Percentiles rank a stretch among this genome's conserved stretches.
Conservation (phyloP, 2,888 invertebrate genomes). For the Amblyteles armatorius region DNA sequence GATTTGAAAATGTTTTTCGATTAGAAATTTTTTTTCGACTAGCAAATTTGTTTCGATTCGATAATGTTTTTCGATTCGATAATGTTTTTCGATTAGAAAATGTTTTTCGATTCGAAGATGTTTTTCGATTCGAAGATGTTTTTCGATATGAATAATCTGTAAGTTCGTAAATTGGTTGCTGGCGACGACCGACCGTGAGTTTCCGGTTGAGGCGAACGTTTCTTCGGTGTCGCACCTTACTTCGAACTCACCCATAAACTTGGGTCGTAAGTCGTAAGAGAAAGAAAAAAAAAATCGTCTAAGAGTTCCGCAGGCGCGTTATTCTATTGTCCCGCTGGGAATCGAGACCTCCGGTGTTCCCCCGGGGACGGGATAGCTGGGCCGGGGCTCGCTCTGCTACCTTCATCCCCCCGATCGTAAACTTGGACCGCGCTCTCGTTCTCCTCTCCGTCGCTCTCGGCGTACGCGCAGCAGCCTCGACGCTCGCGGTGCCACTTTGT, state of each 20-base stretch:
- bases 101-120: too few species aligned
- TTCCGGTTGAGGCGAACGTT: background rate
- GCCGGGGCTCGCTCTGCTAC: conserved; percentile 28
- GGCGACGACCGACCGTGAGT: background rate
- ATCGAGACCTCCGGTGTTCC: conserved; percentile 42
- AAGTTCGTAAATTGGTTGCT: background rate
- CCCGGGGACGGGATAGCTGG: conserved; percentile 38
- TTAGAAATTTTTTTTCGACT: too few species aligned
- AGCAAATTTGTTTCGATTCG: too few species aligned
- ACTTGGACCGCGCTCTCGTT: conserved; percentile 57
- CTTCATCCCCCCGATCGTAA: conserved; percentile 62
- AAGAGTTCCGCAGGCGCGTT: conserved; percentile 7
- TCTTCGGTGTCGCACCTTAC: background rate
- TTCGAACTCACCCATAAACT: background rate
- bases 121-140: too few species aligned
- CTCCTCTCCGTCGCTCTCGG: conserved; percentile 34
- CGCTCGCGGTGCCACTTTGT: conserved; percentile 55
- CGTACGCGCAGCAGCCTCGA: conserved; percentile 23
- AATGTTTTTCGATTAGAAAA: too few species aligned
- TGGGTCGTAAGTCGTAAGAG: background rate
- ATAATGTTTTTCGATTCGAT: too few species aligned
- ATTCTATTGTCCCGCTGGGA: conserved; percentile 55
- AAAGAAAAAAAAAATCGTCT: background rate
- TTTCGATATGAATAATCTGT: too few species aligned
- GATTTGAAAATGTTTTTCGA: too few species aligned